Evolutionary conservation across 1,140 invertebrate genomes (phyloP), one percentile per base, ranked within the genome.

Genomic region (Cepaea nemoralis): DNA sequence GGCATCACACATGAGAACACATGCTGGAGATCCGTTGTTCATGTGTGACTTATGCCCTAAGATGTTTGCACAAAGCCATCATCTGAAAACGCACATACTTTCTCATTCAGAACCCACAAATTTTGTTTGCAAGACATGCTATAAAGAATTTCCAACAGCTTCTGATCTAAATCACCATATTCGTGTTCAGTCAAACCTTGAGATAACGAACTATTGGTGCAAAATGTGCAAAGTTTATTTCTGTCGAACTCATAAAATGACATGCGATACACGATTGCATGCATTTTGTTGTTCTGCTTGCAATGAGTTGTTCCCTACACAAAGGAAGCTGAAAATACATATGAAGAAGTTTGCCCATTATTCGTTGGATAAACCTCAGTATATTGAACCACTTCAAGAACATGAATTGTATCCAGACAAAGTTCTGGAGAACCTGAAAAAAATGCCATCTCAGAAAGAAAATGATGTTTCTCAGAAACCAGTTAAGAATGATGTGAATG

Each of bases 51-150:
- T 80, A 19, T 80, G 78, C 42, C 78, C 78, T 27, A 80, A 80
- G 31, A 80, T 80, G 78, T 80, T 80, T 42, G 78, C 78, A 16
- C 78, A 80, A 33, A 80, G 78, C 27, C 78, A 80, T 39, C 78
- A 80, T n/a, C 59, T 80, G n/a, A 80, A 80, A 59, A 59, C 67
- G n/a, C 78, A 80, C 69, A 80, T 73, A n/a, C 69, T 80, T 8
- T 71, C 67, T 50, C 78, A 80, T 45, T 80, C 78, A 31, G 69
- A 80, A n/a, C 78, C 78, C 1, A 80, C 66, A 31, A 59, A 73
- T 24, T 71, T 80, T 73, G 40, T 63, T 35, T 80, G 78, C 48
- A 80, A 80, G 45, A 80, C 67, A 24, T 80, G 78, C 45, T 73
- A 55, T 33, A 40, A 3, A 24, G 78, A 73, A 31, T 80, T 71